Conservation (phyloP, 2,113 vertebrate species). For the Tetrao urogallus region DNA sequence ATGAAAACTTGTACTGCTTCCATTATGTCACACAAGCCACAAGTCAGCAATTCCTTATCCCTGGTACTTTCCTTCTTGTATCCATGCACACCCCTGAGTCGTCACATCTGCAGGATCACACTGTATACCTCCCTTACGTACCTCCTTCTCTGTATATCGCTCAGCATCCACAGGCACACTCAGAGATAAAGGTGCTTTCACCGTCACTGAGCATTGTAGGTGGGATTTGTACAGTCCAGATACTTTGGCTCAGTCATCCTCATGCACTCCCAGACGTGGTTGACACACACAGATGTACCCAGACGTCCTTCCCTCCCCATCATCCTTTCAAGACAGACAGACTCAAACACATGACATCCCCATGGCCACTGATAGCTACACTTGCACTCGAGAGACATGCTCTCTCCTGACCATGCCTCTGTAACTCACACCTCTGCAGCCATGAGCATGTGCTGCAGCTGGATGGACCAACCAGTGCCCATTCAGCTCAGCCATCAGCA, state of each 20-base stretch:
- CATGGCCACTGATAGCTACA: rapidly evolving
- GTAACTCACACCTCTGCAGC: neutral
- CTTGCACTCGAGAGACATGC: neutral
- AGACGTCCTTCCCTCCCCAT: neutral
- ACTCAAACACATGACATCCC: neutral
- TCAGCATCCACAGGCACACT: neutral
- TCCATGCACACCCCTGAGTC: neutral
- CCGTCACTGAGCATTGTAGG: neutral
- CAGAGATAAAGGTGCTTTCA: neutral
- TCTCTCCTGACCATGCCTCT: neutral
- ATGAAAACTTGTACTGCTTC: rapidly evolving
- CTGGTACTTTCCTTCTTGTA: rapidly evolving
- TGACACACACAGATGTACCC: neutral
- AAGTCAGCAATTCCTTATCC: rapidly evolving
- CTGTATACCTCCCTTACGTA: neutral
- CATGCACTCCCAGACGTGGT: neutral
- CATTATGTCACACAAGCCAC: neutral
- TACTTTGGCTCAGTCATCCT: neutral
- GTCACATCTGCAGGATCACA: rapidly evolving
- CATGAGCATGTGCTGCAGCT: neutral
- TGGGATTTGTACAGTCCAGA: neutral
- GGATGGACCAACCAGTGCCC: neutral
- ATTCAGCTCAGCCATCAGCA: neutral
- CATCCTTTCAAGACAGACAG: neutral
- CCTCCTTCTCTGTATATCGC: neutral